These are phyloP conservation scores for Fragum sueziense DNA, from an alignment of 2,888 invertebrate species.

Conservation along the genomic window DNA sequence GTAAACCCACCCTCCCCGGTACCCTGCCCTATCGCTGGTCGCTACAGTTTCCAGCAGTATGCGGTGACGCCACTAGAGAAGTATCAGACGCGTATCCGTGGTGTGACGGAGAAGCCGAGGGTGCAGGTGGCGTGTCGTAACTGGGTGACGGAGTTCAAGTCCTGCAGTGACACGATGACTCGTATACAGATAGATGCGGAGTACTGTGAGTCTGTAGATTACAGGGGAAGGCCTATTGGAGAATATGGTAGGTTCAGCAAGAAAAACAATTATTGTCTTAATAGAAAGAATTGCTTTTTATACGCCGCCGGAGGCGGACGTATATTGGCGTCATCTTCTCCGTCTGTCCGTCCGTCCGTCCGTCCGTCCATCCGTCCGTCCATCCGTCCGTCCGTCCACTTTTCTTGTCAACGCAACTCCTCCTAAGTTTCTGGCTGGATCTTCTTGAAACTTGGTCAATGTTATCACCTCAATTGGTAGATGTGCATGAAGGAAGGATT, in stretches of 20 bases:
- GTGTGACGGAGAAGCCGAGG: conserved; percentile 96
- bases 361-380: too few species aligned
- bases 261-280: too few species aligned
- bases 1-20: conserved; percentile 90
- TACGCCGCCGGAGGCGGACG: too few species aligned
- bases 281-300: too few species aligned
- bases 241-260: conserved; percentile 90
- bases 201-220: conserved; percentile 97
- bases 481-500: too few species aligned
- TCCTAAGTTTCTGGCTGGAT: too few species aligned
- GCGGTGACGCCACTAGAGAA: conserved; percentile 71
- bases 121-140: conserved; percentile 96
- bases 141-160: conserved; percentile 97
- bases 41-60: conserved; percentile 96
- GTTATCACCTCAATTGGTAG: too few species aligned
- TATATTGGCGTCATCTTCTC: too few species aligned
- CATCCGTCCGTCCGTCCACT: too few species aligned
- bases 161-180: conserved; percentile 95
- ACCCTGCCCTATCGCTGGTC: conserved; percentile 97
- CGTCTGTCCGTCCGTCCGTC: too few species aligned
- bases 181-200: conserved; percentile 97
- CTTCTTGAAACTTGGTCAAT: too few species aligned
- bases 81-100: conserved; percentile 96
- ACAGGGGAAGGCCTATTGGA: conserved; percentile 93
- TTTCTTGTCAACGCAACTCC: too few species aligned